phyloP scores from a whole-genome alignment of 2,888 invertebrate species.

The Bruchidius siliquastri region DNA sequence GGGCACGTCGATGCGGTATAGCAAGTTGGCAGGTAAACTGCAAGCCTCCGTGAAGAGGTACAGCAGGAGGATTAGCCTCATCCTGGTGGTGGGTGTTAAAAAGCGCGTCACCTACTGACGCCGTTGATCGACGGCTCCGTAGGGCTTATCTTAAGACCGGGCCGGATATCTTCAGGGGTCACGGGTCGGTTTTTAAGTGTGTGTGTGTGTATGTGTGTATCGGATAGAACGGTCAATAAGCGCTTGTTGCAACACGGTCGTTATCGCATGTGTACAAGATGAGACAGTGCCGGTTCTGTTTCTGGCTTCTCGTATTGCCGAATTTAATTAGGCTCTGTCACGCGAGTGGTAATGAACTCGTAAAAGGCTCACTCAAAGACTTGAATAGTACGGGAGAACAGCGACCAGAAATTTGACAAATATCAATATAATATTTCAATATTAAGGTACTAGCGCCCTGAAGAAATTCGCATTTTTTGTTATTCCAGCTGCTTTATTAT shows the following conservation, averaged over 20 bases:
- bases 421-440: no score
- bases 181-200: constrained; percentile 15
- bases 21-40: constrained; percentile 51
- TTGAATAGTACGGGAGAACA: neutral
- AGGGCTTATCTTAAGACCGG: neutral
- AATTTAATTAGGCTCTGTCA: neutral
- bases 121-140: neutral
- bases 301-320: neutral
- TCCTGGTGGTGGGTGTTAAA: neutral
- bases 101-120: neutral
- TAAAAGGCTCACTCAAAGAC: neutral
- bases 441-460: no score
- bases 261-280: neutral
- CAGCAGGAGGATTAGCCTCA: neutral
- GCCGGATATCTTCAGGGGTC: constrained; percentile 15
- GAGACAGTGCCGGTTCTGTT: neutral
- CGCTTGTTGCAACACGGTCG: neutral
- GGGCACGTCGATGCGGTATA: constrained; percentile 58
- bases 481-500: no score
- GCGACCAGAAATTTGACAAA: no score
- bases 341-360: neutral
- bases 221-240: neutral
- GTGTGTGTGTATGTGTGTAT: neutral
- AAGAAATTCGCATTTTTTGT: no score
- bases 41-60: constrained; percentile 17